Conservation (phyloP, 2,113 vertebrate species). For the Aythya baeri region DNA sequence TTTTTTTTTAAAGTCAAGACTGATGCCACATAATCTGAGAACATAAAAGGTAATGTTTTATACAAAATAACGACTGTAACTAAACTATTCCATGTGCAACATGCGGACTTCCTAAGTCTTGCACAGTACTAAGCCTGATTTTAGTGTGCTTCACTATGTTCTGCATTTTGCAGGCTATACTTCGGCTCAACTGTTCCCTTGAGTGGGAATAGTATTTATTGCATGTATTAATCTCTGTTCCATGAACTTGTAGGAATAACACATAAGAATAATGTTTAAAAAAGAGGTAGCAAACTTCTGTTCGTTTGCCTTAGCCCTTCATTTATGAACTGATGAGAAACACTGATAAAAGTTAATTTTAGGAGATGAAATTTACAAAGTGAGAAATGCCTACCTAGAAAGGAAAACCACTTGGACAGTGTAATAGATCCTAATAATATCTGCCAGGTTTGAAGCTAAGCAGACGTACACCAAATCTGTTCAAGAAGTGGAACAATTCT, state of each 20-base stretch:
- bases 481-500: not conserved
- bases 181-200: not conserved
- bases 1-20: not conserved
- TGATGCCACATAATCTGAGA: not conserved
- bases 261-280: not conserved
- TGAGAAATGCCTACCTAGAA: not conserved
- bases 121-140: not conserved
- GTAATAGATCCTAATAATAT: not conserved
- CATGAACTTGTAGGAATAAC: not conserved
- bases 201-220: not conserved
- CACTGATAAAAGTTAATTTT: not conserved
- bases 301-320: not conserved
- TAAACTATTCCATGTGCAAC: not conserved
- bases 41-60: not conserved
- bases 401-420: not conserved
- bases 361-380: not conserved
- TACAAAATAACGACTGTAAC: not conserved
- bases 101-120: not conserved
- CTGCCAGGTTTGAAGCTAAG: not conserved
- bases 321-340: not conserved
- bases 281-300: not conserved
- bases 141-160: not conserved
- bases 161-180: not conserved
- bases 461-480: not conserved
- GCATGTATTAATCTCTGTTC: not conserved